Base-by-base conservation (phyloP, 2,888 invertebrate genomes). In the Eilema caniola region DNA sequence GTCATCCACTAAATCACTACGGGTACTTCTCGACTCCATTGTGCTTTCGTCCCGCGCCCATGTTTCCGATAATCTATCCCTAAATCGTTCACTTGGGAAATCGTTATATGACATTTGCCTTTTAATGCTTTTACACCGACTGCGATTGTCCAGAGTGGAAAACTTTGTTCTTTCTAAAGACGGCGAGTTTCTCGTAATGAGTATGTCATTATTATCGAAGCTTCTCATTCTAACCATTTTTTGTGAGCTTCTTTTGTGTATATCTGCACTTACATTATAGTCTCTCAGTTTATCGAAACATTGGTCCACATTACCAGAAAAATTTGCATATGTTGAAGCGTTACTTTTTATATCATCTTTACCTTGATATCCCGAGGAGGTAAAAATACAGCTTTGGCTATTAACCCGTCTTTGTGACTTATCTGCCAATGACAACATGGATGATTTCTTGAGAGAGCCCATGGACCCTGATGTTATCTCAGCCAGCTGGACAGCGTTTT, bases 81-180 rank as follows among this genome's bases (percentile, higher is more conserved):
- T 87, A 82, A 85, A 92, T 73, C 94, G 87, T 77, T 95, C 95
- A 80, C 89, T 94, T 72, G 93, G 93, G 87, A 95, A 94, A 83
- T 95, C 95, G 83, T 94, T 95, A 85, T 92, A 95, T 69, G 95
- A 95, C 93, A 95, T 90, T 86, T 95, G 95, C 78, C 95, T 90
- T 80, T 90, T 91, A 83, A 95, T 94, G 85, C 92, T 92, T 78
- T 91, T 90, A 89, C 94, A 93, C 76, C 93, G 90, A 85, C 92
- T 94, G 68, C 94, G 92, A 82, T 94, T 94, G 85, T 95, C 95
- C 83, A 95, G 84, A 71, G 95, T 95, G 70, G 95, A 95, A 88
- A 93, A 95, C 83, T 95, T 95, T 82, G 91, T 92, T 71, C 86
- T 79, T 76, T 90, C 91, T 77, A 90, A 80, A 63, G 85, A 86